phyloP scores from a whole-genome alignment of 2,797 vertebrate genomes.

The Buphagus erythrorhynchus region DNA sequence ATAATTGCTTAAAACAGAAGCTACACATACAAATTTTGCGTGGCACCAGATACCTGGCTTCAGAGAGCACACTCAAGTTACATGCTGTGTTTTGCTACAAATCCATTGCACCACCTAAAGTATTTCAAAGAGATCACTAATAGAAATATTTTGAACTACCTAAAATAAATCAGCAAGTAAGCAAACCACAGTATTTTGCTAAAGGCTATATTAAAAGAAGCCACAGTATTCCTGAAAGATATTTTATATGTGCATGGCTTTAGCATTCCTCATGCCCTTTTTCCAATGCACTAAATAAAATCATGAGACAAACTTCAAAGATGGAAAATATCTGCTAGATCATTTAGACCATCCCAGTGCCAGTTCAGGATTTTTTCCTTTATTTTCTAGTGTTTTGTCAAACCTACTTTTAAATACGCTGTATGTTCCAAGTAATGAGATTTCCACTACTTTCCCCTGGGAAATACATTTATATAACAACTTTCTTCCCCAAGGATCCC shows the following conservation, averaged over 20 bases:
- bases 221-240: not conserved
- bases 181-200: slow-evolving; percentile 67
- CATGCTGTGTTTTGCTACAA: slow-evolving; percentile 76
- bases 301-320: slow-evolving; percentile 30
- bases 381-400: slow-evolving; percentile 68
- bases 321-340: slow-evolving; percentile 65
- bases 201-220: slow-evolving; percentile 62
- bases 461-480: slow-evolving; percentile 75
- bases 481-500: slow-evolving; percentile 64
- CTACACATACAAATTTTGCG: slow-evolving; percentile 75
- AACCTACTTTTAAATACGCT: slow-evolving; percentile 65
- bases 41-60: slow-evolving; percentile 73
- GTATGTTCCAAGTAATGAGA: slow-evolving; percentile 69
- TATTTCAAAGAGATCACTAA: slow-evolving; percentile 72
- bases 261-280: slow-evolving; percentile 29
- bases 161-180: slow-evolving; percentile 70
- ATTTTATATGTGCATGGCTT: slow-evolving; percentile 29
- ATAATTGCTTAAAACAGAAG: slow-evolving; percentile 82
- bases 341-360: slow-evolving; percentile 39
- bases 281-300: slow-evolving; percentile 49
- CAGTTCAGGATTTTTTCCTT: slow-evolving; percentile 60
- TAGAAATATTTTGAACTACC: slow-evolving; percentile 70
- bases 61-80: slow-evolving; percentile 65
- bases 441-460: slow-evolving; percentile 63
- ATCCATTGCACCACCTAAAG: slow-evolving; percentile 70